A percentile compares a stretch with the other conserved stretches of the same genome.
Conservation (phyloP, 2,888 invertebrate species). For the Azorinus chamasolen region DNA sequence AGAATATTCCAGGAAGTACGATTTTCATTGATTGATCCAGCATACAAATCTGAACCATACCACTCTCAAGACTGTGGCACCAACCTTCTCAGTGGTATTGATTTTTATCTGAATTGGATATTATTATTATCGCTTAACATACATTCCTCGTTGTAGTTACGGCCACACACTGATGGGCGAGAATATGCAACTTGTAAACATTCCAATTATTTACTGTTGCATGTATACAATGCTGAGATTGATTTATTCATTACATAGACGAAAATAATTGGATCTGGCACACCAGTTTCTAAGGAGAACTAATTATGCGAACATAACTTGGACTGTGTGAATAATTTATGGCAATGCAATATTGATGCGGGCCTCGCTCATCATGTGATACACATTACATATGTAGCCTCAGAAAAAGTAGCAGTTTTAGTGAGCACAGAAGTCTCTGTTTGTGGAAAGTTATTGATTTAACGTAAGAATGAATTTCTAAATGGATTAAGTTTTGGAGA, state of each 20-base stretch:
- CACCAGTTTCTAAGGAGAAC: conserved; percentile 1
- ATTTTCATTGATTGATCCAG: no score
- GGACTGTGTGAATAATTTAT: conserved; percentile 77
- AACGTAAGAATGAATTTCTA: no score
- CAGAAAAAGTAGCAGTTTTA: conserved; percentile 7
- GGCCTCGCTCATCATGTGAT: conserved; percentile 17
- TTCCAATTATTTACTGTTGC: not conserved
- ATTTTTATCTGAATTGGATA: conserved; percentile 62
- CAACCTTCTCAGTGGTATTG: conserved; percentile 53
- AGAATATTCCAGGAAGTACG: no score
- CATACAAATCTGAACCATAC: no score
- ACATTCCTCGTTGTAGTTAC: conserved; percentile 38
- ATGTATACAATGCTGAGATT: not conserved
- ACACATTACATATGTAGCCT: conserved; percentile 2
- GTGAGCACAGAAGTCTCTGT: not conserved
- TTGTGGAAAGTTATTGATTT: no score
- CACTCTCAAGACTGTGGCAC: conserved; percentile 20
- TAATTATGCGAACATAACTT: conserved; percentile 71
- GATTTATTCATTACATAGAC: no score
- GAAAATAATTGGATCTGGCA: no score
- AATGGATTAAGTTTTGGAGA: no score
- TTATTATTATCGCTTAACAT: conserved; percentile 62
- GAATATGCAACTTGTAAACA: not conserved
- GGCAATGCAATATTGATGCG: conserved; percentile 50
- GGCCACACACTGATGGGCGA: not conserved